Base-by-base conservation (phyloP, 2,888 invertebrate genomes). In the Tetropium fuscum region DNA sequence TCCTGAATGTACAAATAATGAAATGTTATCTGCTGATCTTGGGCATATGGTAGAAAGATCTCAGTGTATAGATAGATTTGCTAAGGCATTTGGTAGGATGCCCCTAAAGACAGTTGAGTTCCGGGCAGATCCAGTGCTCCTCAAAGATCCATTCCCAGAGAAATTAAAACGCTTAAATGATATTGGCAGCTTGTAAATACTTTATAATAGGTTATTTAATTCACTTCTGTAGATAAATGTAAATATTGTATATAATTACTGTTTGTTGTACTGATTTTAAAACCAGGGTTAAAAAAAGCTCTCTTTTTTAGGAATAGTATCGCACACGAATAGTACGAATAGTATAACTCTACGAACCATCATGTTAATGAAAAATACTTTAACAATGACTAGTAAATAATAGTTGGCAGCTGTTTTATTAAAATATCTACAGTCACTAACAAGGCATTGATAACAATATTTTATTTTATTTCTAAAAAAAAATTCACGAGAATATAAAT, bases 31-130 rank as follows among this genome's bases (percentile, higher is more conserved):
- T 0, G 94, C 95, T 0, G 96, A 96, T 82, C 86, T 93, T 22
- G 90, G 91, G 20, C 97, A 98, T 80, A 96, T 98, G 96, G 88
- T 93, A 1, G 94, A 94, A 78, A 85, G 98, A 2, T 95, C 97
- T 0, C 90, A 92, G 18, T 98, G 97, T 78, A 92, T 98, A 32
- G 93, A 94, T 78, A 82, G 84, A 68, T 86, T 86, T 66, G 87
- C 93, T 0, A 84, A 87, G 47, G 87, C 91, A 13, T 97, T 94
- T 80, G 94, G 94, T 0, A 86, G 87, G 32, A 95, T 97, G 94
- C 95, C 97, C 0, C 83, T 98, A 6, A 87, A 88, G 71, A 87
- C 92, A 0, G 92, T 97, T 0, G 97, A 98, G 82, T 98, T 96
- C 82, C 84, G 98, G 40, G 97, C 96, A 0, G 98, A 98, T 83